Conservation (phyloP, 2,797 vertebrate species). For the Myotis myotis region DNA sequence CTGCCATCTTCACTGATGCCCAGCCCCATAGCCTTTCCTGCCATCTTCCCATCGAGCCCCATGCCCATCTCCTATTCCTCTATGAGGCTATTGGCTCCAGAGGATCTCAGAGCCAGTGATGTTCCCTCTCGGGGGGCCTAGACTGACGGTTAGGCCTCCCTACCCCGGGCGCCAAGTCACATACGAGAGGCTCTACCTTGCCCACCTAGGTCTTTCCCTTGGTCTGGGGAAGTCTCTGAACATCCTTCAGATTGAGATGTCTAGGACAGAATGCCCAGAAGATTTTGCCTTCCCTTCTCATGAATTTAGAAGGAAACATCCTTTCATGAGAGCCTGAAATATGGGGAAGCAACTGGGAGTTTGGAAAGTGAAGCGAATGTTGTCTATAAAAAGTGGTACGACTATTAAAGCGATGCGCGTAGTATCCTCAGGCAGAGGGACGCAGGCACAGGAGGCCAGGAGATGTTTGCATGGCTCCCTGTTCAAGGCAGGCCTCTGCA, state of each 20-base stretch:
- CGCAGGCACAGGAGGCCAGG: background rate
- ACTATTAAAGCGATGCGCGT: background rate
- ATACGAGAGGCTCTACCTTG: background rate
- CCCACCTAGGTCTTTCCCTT: background rate
- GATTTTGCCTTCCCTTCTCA: background rate
- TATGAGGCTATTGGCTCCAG: background rate
- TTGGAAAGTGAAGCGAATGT: background rate
- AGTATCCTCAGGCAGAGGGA: background rate
- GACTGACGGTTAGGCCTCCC: background rate
- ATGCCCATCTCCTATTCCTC: background rate
- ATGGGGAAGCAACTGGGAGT: constrained; percentile 15
- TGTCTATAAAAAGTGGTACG: background rate
- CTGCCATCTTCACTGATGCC: background rate
- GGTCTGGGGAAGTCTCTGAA: background rate
- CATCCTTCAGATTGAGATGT: background rate
- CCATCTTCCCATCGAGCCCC: background rate
- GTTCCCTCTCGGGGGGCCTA: background rate
- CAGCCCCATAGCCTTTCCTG: background rate
- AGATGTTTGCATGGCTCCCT: background rate
- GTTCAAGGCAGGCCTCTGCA: background rate
- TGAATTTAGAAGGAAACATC: background rate
- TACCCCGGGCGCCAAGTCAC: background rate
- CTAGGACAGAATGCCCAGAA: background rate
- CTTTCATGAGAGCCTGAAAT: background rate
- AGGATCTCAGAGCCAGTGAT: background rate